These are phyloP conservation scores for Laterallus jamaicensis DNA, from an alignment of 2,113 vertebrate genomes.

Conservation along the genomic window DNA sequence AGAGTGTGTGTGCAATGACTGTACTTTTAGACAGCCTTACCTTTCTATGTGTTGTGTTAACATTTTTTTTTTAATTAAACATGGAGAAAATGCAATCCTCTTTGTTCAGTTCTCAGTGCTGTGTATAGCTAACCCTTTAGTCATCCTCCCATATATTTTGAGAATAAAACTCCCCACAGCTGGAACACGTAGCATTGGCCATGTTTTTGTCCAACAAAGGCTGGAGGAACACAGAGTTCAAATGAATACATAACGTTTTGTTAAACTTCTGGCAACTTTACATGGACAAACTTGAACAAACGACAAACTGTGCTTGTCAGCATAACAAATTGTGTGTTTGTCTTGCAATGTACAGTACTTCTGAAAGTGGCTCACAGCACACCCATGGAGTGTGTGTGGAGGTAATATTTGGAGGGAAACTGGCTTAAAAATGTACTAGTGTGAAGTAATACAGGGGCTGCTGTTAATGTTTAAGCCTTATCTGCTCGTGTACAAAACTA, in stretches of 20 bases:
- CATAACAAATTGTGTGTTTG: background rate
- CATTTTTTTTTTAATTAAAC: background rate
- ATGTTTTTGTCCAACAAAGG: slow-evolving; percentile 43
- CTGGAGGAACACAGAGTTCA: slow-evolving; percentile 71
- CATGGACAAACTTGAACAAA: slow-evolving; percentile 18
- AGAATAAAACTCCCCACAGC: slow-evolving; percentile 34
- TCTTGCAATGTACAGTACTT: background rate
- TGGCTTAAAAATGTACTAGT: background rate
- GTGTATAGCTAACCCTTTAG: background rate
- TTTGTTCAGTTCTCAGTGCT: background rate
- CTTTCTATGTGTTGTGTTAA: background rate
- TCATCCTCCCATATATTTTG: slow-evolving; percentile 2
- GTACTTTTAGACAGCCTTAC: background rate
- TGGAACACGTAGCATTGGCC: background rate
- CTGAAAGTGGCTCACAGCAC: background rate
- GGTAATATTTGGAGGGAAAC: background rate
- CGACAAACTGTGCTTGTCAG: slow-evolving; percentile 21
- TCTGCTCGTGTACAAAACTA: background rate
- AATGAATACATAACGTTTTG: slow-evolving; percentile 61
- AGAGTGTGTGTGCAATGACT: background rate
- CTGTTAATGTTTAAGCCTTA: background rate
- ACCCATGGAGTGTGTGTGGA: background rate
- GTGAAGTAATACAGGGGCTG: background rate
- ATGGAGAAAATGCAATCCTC: background rate
- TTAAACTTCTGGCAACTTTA: slow-evolving; percentile 52